These are phyloP conservation scores for Petrosia ficiformis DNA, from an alignment of 37 sponge, comb jelly and placozoan species.

Conservation along the genomic window DNA sequence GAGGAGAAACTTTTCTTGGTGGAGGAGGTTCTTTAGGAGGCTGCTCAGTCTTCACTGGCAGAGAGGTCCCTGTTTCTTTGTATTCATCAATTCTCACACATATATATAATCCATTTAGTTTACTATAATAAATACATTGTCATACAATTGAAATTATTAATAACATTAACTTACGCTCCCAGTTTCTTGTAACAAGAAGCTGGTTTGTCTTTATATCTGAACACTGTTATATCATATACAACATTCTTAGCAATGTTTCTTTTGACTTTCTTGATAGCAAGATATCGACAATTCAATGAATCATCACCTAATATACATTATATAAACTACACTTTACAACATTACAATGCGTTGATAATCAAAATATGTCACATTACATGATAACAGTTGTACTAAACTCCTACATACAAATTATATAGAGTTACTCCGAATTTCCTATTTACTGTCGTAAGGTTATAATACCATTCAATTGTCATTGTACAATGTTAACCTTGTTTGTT, in stretches of 20 bases:
- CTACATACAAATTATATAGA: too few relatives aligned
- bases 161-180: slow-evolving; percentile 33
- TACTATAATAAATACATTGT: slow-evolving; percentile 25
- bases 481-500: too few relatives aligned
- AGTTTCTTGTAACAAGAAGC: slow-evolving; percentile 32
- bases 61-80: slow-evolving; percentile 2
- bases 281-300: slow-evolving; percentile 45
- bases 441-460: too few relatives aligned
- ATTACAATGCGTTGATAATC: too few relatives aligned
- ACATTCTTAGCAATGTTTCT: slow-evolving; percentile 23
- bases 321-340: neutral
- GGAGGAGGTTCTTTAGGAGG: neutral
- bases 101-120: slow-evolving; percentile 49
- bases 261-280: slow-evolving; percentile 41
- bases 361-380: too few relatives aligned
- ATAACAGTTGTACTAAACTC: too few relatives aligned
- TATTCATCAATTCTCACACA: slow-evolving; percentile 36
- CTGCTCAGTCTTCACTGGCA: neutral
- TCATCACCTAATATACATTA: slow-evolving; percentile 26
- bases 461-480: too few relatives aligned
- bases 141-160: neutral
- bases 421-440: too few relatives aligned
- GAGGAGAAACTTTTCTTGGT: neutral
- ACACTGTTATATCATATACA: slow-evolving; percentile 48
- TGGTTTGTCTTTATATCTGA: slow-evolving; percentile 42